These are phyloP conservation scores for Clarias macrocephalus DNA, from an alignment of 2,113 vertebrate species.

Conservation along the genomic window DNA sequence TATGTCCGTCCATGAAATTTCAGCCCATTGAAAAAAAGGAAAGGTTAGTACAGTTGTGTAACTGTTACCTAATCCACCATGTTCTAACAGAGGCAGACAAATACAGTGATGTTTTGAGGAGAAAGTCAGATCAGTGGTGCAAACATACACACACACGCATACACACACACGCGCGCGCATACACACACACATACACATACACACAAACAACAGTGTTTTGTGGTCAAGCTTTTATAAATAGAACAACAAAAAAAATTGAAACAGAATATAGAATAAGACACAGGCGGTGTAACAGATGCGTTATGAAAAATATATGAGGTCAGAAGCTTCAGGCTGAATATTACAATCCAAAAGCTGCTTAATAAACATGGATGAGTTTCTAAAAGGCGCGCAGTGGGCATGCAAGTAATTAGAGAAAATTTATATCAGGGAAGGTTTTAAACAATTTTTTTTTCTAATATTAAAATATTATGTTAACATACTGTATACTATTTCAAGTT, in stretches of 20 bases:
- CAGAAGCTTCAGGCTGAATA: background rate
- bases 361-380: background rate
- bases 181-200: background rate
- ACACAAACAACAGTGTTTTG: background rate
- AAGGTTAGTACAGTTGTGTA: constrained; percentile 29
- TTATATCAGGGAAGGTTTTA: background rate
- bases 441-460: background rate
- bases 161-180: background rate
- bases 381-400: background rate
- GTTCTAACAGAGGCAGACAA: constrained; percentile 7
- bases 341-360: background rate
- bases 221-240: background rate
- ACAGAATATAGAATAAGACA: background rate
- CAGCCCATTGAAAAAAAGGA: background rate
- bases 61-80: constrained; percentile 2
- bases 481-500: background rate
- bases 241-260: background rate
- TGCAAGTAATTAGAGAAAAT: background rate
- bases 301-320: background rate
- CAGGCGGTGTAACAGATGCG: background rate
- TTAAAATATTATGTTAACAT: background rate
- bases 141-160: background rate
- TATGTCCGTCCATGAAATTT: background rate
- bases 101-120: constrained; percentile 2
- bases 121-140: background rate